Conservation (phyloP, 2,113 vertebrate genomes). For the Candoia aspera region DNA sequence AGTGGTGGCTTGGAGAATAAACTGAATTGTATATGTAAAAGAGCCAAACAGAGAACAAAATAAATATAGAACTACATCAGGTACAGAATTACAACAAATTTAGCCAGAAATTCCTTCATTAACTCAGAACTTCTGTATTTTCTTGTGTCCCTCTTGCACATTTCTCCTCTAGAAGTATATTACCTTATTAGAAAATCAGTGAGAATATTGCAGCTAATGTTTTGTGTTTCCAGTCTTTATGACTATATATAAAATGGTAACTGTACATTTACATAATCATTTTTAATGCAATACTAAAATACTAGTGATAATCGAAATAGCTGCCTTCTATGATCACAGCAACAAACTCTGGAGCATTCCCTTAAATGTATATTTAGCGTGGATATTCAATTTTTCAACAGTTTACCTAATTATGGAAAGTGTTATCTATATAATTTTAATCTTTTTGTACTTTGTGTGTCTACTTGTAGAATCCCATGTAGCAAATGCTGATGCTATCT, state of each 20-base stretch:
- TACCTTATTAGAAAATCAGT: neutral
- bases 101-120: neutral
- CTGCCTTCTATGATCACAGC: neutral
- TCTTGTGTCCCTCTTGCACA: neutral
- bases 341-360: neutral
- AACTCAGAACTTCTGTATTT: neutral
- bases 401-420: neutral
- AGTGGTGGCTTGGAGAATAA: neutral
- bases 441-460: neutral
- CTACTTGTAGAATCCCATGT: neutral
- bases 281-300: conserved; percentile 14
- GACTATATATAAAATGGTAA: conserved; percentile 6
- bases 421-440: neutral
- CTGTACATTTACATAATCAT: neutral
- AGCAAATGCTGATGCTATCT: neutral
- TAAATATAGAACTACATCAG: neutral
- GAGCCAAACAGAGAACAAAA: neutral
- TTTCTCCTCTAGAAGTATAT: neutral
- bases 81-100: neutral
- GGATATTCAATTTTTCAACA: neutral
- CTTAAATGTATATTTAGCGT: conserved; percentile 15
- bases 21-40: neutral
- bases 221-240: neutral
- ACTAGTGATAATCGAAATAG: neutral
- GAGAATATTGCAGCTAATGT: conserved; percentile 2